Evolutionary conservation across 1,140 invertebrate genomes (phyloP).

Genomic region (Mycetomoellerius zeteki): DNA sequence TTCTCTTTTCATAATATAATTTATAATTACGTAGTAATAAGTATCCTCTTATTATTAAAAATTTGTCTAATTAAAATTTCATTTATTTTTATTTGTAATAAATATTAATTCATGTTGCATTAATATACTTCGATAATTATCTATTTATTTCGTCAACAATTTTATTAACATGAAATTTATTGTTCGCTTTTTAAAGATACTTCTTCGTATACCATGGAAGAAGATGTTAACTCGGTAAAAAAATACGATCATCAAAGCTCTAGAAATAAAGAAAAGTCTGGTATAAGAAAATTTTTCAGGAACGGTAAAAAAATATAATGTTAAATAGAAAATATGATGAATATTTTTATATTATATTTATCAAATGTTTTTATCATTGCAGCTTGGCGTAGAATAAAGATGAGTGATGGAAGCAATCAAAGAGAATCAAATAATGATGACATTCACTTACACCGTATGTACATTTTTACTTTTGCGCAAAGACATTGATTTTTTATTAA

Average conservation of each 20-base stretch:
- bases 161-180: conserved; percentile 1
- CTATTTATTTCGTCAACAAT: background rate
- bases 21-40: background rate
- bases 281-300: conserved; percentile 11
- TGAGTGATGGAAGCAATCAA: background rate
- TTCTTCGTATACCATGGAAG: conserved; percentile 20
- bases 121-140: background rate
- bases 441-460: conserved; percentile 1
- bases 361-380: conserved; percentile 18
- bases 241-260: background rate
- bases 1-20: background rate
- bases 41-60: background rate
- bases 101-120: background rate
- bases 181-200: conserved; percentile 8
- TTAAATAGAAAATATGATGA: background rate
- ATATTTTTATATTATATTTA: background rate
- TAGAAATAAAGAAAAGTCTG: background rate
- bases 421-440: conserved; percentile 17
- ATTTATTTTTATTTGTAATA: background rate
- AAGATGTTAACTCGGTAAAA: conserved; percentile 6
- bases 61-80: background rate
- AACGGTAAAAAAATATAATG: conserved; percentile 19
- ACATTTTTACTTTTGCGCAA: conserved; percentile 4
- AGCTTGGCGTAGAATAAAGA: conserved; percentile 47
- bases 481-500: background rate